Conservation (phyloP, 2,113 vertebrate species). For the Oxyura jamaicensis region DNA sequence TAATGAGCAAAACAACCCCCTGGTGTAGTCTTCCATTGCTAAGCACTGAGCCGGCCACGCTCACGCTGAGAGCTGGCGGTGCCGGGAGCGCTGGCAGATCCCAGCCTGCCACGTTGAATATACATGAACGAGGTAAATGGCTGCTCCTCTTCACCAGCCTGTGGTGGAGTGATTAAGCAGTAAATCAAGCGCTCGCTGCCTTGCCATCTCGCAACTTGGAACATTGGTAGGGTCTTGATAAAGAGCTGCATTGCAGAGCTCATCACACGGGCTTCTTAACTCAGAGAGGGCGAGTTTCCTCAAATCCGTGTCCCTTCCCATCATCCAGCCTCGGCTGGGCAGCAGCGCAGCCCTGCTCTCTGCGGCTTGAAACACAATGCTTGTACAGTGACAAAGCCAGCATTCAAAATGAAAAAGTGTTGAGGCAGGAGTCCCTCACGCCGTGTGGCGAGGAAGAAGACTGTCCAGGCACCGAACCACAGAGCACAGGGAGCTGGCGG, state of each 20-base stretch:
- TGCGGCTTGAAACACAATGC: no score
- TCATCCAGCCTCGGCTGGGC: no score
- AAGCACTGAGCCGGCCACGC: not conserved
- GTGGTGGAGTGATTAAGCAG: not conserved
- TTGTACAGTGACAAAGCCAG: not conserved
- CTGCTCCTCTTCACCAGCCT: not conserved
- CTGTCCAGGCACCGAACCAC: not conserved
- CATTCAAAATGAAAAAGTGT: no score
- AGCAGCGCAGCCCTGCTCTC: no score
- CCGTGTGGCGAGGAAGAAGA: not conserved
- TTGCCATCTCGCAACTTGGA: not conserved
- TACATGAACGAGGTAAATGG: not conserved
- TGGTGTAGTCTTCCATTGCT: not conserved
- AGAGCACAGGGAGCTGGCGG: not conserved
- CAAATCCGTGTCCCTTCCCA: not conserved
- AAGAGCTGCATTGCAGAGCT: not conserved
- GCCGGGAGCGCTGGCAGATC: not conserved
- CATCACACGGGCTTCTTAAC: not conserved
- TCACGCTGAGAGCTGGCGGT: not conserved
- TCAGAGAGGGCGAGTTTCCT: not conserved
- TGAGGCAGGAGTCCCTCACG: rapidly evolving
- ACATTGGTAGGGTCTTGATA: not conserved
- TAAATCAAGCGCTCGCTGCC: not conserved
- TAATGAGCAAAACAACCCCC: not conserved
- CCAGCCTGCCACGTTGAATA: not conserved